A percentile compares a stretch with the other conserved stretches of the same genome.
These are phyloP conservation scores for Leucozona laternaria DNA, from an alignment of 2,888 invertebrate genomes.

Conservation along the genomic window DNA sequence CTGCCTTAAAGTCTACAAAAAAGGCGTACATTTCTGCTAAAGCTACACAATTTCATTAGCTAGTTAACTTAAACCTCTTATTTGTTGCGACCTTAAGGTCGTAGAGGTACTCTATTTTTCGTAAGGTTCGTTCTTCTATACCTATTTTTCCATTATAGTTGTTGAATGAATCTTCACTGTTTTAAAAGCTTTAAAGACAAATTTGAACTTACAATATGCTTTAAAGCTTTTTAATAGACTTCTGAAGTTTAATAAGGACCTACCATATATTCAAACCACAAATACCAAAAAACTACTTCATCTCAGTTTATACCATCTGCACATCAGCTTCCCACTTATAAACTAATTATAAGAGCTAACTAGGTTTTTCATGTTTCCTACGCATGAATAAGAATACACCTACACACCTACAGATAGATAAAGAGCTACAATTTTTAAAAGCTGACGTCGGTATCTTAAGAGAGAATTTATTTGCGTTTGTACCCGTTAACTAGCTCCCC, in stretches of 20 bases:
- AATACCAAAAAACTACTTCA: not conserved
- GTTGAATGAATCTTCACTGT: not conserved
- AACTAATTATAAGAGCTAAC: not conserved
- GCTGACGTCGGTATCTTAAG: not conserved
- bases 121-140: too few species aligned
- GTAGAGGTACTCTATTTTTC: too few species aligned
- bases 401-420: not conserved
- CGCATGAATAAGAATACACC: slow-evolving; percentile 14
- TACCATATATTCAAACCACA: slow-evolving; percentile 26
- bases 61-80: too few species aligned
- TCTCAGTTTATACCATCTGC: slow-evolving; percentile 31
- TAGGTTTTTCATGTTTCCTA: slow-evolving; percentile 12
- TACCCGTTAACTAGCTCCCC: slow-evolving; percentile 12
- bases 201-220: not conserved
- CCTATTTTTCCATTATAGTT: not conserved
- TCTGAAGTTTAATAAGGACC: not conserved
- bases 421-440: not conserved
- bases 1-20: too few species aligned
- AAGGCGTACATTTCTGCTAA: too few species aligned
- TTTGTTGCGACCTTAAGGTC: too few species aligned
- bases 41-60: too few species aligned
- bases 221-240: not conserved
- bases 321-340: slow-evolving; percentile 36
- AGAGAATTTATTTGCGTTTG: slow-evolving; percentile 29
- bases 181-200: not conserved